phyloP scores from a whole-genome alignment of 2,113 vertebrate genomes.

The Vulpes vulpes region DNA sequence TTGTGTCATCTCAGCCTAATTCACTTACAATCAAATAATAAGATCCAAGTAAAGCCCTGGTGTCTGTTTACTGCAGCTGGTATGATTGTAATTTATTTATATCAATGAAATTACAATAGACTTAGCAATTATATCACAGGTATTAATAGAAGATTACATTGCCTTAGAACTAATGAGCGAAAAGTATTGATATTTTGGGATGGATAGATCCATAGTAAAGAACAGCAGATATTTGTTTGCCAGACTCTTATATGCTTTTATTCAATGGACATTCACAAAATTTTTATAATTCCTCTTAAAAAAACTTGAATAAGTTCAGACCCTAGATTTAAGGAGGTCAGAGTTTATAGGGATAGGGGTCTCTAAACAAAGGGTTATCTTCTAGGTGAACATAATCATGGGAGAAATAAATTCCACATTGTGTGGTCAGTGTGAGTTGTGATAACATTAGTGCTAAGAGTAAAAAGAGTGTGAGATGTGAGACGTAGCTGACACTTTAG shows the following conservation, averaged over 20 bases:
- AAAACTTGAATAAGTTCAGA: not conserved
- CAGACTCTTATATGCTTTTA: not conserved
- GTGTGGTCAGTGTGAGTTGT: not conserved
- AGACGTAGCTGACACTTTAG: not conserved
- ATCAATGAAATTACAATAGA: not conserved
- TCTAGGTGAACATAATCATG: not conserved
- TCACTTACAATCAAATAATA: constrained; percentile 43
- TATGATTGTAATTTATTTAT: constrained; percentile 33
- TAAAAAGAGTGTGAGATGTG: not conserved
- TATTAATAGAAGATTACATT: not conserved
- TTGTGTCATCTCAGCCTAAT: not conserved
- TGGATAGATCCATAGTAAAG: not conserved
- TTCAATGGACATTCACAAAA: not conserved
- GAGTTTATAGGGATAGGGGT: not conserved
- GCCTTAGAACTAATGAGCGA: not conserved
- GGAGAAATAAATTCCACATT: not conserved
- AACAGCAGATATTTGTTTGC: not conserved
- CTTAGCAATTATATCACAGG: not conserved
- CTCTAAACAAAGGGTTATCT: not conserved
- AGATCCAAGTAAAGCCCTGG: not conserved
- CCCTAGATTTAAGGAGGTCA: not conserved
- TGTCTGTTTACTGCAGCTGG: constrained; percentile 32
- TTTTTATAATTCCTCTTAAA: not conserved
- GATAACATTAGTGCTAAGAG: not conserved
- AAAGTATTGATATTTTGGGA: not conserved